These are phyloP conservation scores for Leucoma salicis DNA, from an alignment of 2,888 invertebrate genomes.

Conservation along the genomic window DNA sequence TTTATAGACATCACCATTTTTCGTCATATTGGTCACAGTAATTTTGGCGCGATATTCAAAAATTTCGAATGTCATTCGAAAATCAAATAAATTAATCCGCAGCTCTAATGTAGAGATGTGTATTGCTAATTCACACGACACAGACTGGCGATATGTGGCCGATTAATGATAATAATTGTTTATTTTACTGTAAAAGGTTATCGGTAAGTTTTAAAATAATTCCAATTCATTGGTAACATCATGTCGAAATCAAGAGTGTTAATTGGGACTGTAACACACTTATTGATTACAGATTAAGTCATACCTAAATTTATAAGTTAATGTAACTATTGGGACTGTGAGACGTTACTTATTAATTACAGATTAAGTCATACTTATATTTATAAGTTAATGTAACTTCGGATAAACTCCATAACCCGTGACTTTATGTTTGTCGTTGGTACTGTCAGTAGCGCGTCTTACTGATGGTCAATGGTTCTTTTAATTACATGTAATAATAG, in stretches of 20 bases:
- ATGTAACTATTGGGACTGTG: constrained; percentile 1
- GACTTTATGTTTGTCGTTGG: no score
- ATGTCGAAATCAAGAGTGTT: background rate
- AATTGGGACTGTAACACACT: constrained; percentile 4
- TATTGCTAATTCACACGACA: constrained; percentile 35
- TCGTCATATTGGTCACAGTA: constrained; percentile 56
- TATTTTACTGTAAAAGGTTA: constrained; percentile 47
- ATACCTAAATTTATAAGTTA: constrained; percentile 31
- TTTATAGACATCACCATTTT: constrained; percentile 53
- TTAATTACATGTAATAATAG: no score
- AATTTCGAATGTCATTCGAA: constrained; percentile 53
- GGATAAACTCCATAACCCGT: no score
- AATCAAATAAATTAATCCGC: constrained; percentile 3
- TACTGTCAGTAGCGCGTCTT: no score
- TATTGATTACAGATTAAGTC: constrained; percentile 30
- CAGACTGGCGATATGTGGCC: constrained; percentile 29
- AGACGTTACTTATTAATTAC: background rate
- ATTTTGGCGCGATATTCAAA: constrained; percentile 58
- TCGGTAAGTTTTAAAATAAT: constrained; percentile 38
- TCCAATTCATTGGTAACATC: constrained; percentile 19
- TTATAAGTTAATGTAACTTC: constrained; percentile 10
- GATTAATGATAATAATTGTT: constrained; percentile 27
- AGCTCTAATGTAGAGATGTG: constrained; percentile 21
- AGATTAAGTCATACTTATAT: constrained; percentile 40
- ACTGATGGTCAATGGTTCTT: no score